phyloP scores from a whole-genome alignment of 2,888 invertebrate species.

The Hipparchia semele region DNA sequence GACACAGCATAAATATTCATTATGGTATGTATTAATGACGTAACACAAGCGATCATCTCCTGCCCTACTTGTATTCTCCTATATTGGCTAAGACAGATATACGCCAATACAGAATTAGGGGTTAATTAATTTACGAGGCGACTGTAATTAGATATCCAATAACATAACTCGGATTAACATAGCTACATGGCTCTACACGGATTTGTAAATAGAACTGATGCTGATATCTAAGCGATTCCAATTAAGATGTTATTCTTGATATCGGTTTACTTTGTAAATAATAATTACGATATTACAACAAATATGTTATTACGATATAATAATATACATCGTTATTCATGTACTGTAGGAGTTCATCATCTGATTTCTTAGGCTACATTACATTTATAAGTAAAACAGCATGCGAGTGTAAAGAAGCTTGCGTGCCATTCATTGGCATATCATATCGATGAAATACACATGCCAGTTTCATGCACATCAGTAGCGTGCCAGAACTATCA shows the following conservation, averaged over 20 bases:
- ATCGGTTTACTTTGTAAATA: conserved; percentile 13
- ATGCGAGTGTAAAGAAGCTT: no score
- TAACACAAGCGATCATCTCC: not conserved
- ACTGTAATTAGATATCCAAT: conserved; percentile 67
- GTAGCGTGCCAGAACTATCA: no score
- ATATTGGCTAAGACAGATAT: conserved; percentile 54
- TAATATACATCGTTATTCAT: no score
- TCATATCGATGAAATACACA: no score
- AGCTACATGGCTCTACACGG: conserved; percentile 49
- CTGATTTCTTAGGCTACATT: not conserved
- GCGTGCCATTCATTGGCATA: no score
- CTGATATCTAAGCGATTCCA: conserved; percentile 42
- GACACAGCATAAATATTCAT: not conserved
- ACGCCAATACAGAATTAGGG: conserved; percentile 63
- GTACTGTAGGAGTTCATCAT: no score
- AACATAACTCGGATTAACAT: conserved; percentile 57
- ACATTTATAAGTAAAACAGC: no score
- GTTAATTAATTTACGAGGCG: conserved; percentile 75
- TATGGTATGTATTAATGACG: not conserved
- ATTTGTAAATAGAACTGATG: conserved; percentile 51
- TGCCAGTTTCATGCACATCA: no score
- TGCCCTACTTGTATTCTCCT: conserved; percentile 19
- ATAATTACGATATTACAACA: conserved; percentile 2
- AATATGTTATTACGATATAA: not conserved
- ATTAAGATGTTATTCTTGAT: conserved; percentile 35